Evolutionary conservation across 2,797 vertebrate species (phyloP).

Genomic region (Poeciliopsis infans): DNA sequence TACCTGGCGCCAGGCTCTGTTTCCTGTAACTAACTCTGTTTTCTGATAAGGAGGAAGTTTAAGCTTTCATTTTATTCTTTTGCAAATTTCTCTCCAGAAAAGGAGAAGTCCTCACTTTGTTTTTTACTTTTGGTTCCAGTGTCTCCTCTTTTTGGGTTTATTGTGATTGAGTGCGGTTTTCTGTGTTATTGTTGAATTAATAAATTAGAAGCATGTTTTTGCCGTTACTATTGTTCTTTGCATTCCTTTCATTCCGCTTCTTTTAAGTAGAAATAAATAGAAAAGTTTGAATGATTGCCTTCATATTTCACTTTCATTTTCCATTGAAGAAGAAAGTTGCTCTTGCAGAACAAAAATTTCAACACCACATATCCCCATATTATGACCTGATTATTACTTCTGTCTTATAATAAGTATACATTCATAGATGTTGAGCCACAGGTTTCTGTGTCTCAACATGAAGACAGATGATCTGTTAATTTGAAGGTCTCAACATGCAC

Average conservation of each 20-base stretch:
- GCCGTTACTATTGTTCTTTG: not conserved
- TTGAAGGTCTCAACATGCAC: not conserved
- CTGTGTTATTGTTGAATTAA: slow-evolving; percentile 2
- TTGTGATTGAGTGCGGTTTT: not conserved
- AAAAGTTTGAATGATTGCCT: not conserved
- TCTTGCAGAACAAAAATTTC: not conserved
- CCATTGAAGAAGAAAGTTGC: not conserved
- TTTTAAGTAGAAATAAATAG: not conserved
- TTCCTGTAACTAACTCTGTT: slow-evolving; percentile 35
- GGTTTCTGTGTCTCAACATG: not conserved
- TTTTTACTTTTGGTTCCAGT: slow-evolving; percentile 13
- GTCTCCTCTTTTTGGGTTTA: not conserved
- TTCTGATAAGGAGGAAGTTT: slow-evolving; percentile 68
- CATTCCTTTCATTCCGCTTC: not conserved
- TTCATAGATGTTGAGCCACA: too few species aligned
- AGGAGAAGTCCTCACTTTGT: slow-evolving; percentile 34
- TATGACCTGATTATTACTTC: too few species aligned
- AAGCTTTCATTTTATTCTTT: slow-evolving; percentile 52
- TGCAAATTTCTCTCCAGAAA: slow-evolving; percentile 38
- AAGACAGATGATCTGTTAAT: not conserved
- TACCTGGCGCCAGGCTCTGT: slow-evolving; percentile 13
- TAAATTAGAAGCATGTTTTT: slow-evolving; percentile 2
- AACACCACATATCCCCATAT: not conserved
- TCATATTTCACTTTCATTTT: not conserved
- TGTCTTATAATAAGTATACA: too few species aligned